These are phyloP conservation scores for Rhabdornis inornatus DNA, from an alignment of 2,113 vertebrate species.

Conservation along the genomic window DNA sequence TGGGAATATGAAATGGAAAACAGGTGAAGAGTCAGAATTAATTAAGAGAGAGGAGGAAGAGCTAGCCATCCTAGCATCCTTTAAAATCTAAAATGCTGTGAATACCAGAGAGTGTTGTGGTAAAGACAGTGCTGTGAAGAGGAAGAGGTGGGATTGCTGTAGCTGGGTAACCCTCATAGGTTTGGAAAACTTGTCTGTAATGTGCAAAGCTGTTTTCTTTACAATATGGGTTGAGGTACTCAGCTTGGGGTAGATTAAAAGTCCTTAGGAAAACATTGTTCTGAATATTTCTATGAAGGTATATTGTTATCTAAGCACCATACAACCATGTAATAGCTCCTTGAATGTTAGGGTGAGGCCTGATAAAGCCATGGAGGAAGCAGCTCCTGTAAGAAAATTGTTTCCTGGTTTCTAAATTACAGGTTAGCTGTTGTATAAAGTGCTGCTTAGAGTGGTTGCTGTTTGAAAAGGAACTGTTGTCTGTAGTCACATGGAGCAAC, in stretches of 20 bases:
- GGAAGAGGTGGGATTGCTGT: neutral
- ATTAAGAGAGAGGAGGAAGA: constrained; percentile 2
- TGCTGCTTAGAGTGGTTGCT: neutral
- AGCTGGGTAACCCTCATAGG: neutral
- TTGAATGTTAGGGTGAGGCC: neutral
- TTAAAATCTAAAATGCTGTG: neutral
- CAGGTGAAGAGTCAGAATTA: constrained; percentile 45
- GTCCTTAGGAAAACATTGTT: neutral
- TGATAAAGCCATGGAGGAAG: neutral
- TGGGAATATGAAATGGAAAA: constrained; percentile 51
- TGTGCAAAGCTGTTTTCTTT: neutral
- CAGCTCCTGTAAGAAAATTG: neutral
- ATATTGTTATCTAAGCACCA: neutral
- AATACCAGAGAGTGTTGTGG: neutral
- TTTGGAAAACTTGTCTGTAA: neutral
- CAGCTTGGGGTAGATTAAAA: neutral
- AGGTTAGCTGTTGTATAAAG: neutral
- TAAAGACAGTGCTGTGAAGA: neutral
- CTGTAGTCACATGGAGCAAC: neutral
- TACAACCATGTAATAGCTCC: neutral
- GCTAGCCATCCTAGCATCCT: neutral
- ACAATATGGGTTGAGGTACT: neutral
- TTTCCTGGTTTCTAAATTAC: neutral
- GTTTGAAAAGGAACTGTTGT: neutral
- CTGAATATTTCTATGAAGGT: neutral